phyloP scores from a whole-genome alignment of 2,888 invertebrate genomes.

The Pomacea canaliculata region DNA sequence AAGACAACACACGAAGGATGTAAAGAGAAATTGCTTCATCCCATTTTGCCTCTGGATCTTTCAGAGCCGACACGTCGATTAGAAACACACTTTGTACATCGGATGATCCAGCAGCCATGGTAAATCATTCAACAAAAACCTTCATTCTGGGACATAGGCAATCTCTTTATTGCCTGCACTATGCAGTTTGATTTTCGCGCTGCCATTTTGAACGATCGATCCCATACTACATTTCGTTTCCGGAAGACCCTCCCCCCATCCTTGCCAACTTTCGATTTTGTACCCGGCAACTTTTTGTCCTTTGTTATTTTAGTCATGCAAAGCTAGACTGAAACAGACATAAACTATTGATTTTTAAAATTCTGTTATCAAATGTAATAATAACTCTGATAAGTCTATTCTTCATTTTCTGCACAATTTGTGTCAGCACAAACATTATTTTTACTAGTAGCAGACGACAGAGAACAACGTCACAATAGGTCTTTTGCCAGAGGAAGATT shows the following conservation, averaged over 20 bases:
- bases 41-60: slow-evolving; percentile 24
- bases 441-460: too few relatives aligned
- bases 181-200: slow-evolving; percentile 24
- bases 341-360: too few relatives aligned
- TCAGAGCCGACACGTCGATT: slow-evolving; percentile 37
- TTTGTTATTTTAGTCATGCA: too few relatives aligned
- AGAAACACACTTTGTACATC: slow-evolving; percentile 46
- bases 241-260: background rate
- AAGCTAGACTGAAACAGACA: too few relatives aligned
- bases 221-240: slow-evolving; percentile 22
- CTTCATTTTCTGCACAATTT: too few relatives aligned
- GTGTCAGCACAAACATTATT: too few relatives aligned
- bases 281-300: background rate
- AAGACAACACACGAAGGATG: slow-evolving; percentile 45
- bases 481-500: too few relatives aligned
- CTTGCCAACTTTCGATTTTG: background rate
- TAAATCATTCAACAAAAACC: background rate
- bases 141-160: background rate
- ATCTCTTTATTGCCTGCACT: too few relatives aligned
- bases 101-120: slow-evolving; percentile 12
- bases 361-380: too few relatives aligned
- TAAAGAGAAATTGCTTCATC: slow-evolving; percentile 44
- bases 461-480: too few relatives aligned
- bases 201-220: slow-evolving; percentile 35
- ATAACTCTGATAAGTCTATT: too few relatives aligned